Base-by-base conservation (phyloP, 2,888 invertebrate species). In the Caenorhabditis doughertyi region DNA sequence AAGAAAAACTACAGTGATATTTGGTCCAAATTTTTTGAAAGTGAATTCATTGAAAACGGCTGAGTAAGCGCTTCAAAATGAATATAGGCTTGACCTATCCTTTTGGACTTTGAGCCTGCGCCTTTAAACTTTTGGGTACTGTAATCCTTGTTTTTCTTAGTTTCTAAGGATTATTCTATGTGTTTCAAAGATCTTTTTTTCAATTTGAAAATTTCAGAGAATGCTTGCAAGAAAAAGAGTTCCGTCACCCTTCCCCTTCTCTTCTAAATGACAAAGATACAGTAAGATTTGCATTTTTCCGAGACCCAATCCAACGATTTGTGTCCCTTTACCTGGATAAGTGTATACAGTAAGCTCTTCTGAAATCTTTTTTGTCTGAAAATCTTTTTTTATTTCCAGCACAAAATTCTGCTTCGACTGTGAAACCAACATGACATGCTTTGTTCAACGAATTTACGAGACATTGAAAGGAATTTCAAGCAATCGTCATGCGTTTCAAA, bases 251-350 rank as follows among this genome's bases (percentile, higher is more conserved):
- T 0, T 18, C 39, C 7, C 3, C 51, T 5, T 5, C 4, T 7
- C 49, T 47, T 16, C 18, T 39, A 9, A n/a, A 29, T 13, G 65
- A 53, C 16, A 39, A 35, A 0, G 53, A 23, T 3, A 55, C 56
- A 42, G 65, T 65, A 16, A 44, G 42, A 27, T 55, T 76, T 5
- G 76, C 65, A n/a, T 58, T 76, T 16, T 35, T 76, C 23, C 56
- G 76, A 29, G 76, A 76, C 27, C 76, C 76, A 3, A 65, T 76
- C 18, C 65, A 67, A 32, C 56, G 76, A 35, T 76, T 76, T 18
- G 21, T 76, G 0, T 76, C 76, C 11, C 47, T 76, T 0, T 76
- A 58, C 44, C 35, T 76, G 39, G 58, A 67, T 27, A 76, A 76
- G 47, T 76, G 76, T 58, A 18, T 67, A 13, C 23, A 56, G 76